phyloP scores from a whole-genome alignment of 1,140 invertebrate species.

The Lasaia peninsularis region DNA sequence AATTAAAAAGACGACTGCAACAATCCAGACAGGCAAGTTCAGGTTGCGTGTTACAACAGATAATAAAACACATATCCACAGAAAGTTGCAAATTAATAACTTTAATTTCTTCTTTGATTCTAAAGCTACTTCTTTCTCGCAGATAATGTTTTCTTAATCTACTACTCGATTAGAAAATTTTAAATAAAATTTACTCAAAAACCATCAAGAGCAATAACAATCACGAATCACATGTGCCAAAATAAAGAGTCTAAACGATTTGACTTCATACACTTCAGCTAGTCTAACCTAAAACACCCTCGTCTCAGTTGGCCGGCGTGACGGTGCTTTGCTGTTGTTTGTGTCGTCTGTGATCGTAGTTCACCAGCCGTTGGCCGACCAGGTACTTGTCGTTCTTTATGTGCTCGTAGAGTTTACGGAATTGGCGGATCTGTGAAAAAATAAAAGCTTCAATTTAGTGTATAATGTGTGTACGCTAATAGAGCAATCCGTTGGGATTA shows the following conservation, averaged over 20 bases:
- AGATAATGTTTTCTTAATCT: too few relatives aligned
- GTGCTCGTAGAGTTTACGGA: slow-evolving; percentile 96
- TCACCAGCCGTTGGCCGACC: slow-evolving; percentile 95
- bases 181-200: slow-evolving; percentile 3
- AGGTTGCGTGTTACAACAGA: too few relatives aligned
- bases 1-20: too few relatives aligned
- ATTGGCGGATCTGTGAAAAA: slow-evolving; percentile 86
- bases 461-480: too few relatives aligned
- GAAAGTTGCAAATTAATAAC: too few relatives aligned
- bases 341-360: slow-evolving; percentile 91
- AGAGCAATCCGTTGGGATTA: too few relatives aligned
- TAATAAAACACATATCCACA: too few relatives aligned
- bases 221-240: slow-evolving; percentile 7
- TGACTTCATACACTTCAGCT: slow-evolving; percentile 11
- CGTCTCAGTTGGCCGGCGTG: slow-evolving; percentile 36
- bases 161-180: slow-evolving; percentile 5
- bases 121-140: too few relatives aligned
- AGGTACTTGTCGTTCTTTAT: slow-evolving; percentile 99
- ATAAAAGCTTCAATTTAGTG: background rate
- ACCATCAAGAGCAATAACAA: slow-evolving; percentile 6
- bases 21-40: too few relatives aligned
- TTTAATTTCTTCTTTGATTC: too few relatives aligned
- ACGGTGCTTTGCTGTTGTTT: slow-evolving; percentile 69
- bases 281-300: background rate
- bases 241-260: slow-evolving; percentile 8